Evolutionary conservation across 2,113 vertebrate species (phyloP).

Genomic region (Crotalus horridus): DNA sequence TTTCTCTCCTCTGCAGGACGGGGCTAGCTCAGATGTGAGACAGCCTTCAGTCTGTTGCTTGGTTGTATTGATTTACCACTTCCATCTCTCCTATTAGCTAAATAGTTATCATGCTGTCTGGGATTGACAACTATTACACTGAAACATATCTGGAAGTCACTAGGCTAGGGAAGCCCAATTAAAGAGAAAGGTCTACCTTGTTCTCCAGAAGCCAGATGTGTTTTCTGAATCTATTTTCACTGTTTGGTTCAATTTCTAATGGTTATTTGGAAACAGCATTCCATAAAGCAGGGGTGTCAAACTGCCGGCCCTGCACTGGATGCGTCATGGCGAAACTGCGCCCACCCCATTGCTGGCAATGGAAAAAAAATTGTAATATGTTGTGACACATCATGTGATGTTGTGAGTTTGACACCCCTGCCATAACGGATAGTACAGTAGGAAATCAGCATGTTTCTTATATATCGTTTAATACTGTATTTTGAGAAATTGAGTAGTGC

Average conservation of each 20-base stretch:
- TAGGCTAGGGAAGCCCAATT: not conserved
- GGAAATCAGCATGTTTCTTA: constrained; percentile 34
- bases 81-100: not conserved
- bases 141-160: not conserved
- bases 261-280: constrained; percentile 56
- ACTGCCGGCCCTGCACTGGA: too few relatives aligned
- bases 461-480: constrained; percentile 35
- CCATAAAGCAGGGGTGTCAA: constrained; percentile 26
- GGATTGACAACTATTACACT: not conserved
- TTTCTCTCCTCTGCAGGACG: not conserved
- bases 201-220: not conserved
- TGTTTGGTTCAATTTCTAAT: constrained; percentile 45
- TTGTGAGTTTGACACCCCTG: too few relatives aligned
- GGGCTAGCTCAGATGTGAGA: not conserved
- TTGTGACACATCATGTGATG: too few relatives aligned
- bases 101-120: not conserved
- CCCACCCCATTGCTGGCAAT: too few relatives aligned
- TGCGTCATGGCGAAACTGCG: too few relatives aligned
- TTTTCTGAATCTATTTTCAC: constrained; percentile 24
- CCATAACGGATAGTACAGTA: not conserved
- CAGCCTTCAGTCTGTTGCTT: not conserved
- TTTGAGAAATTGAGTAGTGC: not conserved
- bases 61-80: not conserved
- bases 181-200: not conserved
- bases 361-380: too few relatives aligned